These are phyloP conservation scores for Dascyllus trimaculatus DNA, from an alignment of 2,113 vertebrate genomes.

Conservation along the genomic window DNA sequence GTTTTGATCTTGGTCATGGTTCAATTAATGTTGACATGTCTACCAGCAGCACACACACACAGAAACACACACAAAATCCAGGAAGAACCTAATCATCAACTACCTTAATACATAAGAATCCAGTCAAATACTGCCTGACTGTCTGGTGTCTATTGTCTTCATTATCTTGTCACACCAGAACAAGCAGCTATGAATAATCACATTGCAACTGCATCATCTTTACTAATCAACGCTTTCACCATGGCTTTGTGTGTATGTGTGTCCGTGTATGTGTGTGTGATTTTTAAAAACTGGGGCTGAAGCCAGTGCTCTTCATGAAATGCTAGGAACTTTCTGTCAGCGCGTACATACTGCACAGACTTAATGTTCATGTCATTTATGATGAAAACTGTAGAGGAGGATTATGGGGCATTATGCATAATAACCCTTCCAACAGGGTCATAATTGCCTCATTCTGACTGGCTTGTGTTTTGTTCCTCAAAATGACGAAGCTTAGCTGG, in stretches of 20 bases:
- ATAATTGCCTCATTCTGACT: slow-evolving; percentile 62
- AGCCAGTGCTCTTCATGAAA: neutral
- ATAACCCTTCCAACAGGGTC: slow-evolving; percentile 64
- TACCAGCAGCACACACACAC: slow-evolving; percentile 7
- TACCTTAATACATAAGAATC: slow-evolving; percentile 24
- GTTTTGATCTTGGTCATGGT: slow-evolving; percentile 55
- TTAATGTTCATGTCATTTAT: slow-evolving; percentile 59
- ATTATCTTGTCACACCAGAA: slow-evolving; percentile 72
- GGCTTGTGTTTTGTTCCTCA: slow-evolving; percentile 51
- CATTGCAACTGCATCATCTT: slow-evolving; percentile 61
- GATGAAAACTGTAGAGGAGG: slow-evolving; percentile 51
- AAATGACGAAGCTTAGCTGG: slow-evolving; percentile 48
- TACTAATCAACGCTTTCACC: slow-evolving; percentile 42
- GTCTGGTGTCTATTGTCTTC: slow-evolving; percentile 60
- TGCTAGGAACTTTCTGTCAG: slow-evolving; percentile 18
- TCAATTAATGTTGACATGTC: slow-evolving; percentile 50
- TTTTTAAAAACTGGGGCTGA: neutral
- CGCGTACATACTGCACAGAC: slow-evolving; percentile 6
- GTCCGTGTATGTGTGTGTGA: neutral
- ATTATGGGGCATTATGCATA: slow-evolving; percentile 67
- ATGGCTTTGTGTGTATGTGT: neutral
- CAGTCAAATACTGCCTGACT: slow-evolving; percentile 30
- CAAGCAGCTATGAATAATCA: slow-evolving; percentile 64
- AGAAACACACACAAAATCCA: slow-evolving; percentile 8
- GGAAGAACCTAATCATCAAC: slow-evolving; percentile 20